These are phyloP conservation scores for Gobio occitaniae DNA, from an alignment of 2,797 vertebrate genomes.

Conservation along the genomic window DNA sequence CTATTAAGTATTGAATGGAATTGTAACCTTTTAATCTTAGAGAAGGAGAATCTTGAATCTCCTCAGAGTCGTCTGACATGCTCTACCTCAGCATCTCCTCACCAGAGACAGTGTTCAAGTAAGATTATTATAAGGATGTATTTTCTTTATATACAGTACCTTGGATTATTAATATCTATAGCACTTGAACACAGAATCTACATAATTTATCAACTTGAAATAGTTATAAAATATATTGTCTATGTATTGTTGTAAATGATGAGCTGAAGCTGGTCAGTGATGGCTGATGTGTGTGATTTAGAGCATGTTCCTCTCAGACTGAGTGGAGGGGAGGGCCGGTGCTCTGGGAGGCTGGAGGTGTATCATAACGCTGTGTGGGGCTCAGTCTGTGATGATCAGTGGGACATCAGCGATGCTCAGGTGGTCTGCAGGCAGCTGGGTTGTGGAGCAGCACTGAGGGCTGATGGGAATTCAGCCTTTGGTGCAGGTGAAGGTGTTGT, in stretches of 20 bases:
- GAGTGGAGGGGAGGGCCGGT: background rate
- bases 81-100: background rate
- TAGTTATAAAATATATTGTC: background rate
- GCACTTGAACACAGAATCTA: background rate
- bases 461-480: slow-evolving; percentile 25
- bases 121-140: background rate
- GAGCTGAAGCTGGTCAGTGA: background rate
- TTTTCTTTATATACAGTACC: background rate
- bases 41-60: rapidly evolving
- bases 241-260: background rate
- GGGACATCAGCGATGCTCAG: slow-evolving; percentile 26
- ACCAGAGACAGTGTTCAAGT: slow-evolving; percentile 29
- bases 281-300: slow-evolving; percentile 3
- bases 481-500: slow-evolving; percentile 37
- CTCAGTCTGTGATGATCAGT: slow-evolving; percentile 24
- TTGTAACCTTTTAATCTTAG: background rate
- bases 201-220: background rate
- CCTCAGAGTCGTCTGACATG: background rate
- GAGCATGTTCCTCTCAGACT: background rate
- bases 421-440: slow-evolving; percentile 44
- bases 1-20: too few relatives aligned
- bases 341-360: slow-evolving; percentile 54
- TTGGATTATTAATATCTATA: background rate
- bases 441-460: slow-evolving; percentile 40
- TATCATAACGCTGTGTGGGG: slow-evolving; percentile 45